phyloP scores from a whole-genome alignment of 2,113 vertebrate genomes.

The Clarias magur region DNA sequence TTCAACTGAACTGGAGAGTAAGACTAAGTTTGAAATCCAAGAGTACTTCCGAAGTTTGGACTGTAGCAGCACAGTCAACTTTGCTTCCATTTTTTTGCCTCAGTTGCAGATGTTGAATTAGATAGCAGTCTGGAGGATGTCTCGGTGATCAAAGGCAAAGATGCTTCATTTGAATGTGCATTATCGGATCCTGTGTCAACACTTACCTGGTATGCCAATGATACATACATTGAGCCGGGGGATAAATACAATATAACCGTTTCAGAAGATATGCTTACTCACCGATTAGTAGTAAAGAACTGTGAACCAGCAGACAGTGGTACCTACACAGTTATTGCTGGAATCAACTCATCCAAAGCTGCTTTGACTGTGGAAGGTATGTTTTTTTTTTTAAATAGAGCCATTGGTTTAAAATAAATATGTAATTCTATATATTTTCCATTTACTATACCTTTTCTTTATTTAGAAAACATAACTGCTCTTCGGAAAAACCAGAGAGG shows the following conservation, averaged over 20 bases:
- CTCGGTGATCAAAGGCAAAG: constrained; percentile 67
- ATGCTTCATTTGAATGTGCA: constrained; percentile 75
- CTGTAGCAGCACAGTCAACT: not conserved
- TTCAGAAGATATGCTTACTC: constrained; percentile 79
- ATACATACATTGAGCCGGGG: constrained; percentile 62
- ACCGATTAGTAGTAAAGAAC: constrained; percentile 75
- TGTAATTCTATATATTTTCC: not conserved
- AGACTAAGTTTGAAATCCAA: not conserved
- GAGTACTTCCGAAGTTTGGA: not conserved
- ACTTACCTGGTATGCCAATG: constrained; percentile 76
- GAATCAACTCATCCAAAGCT: constrained; percentile 75
- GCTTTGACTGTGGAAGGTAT: constrained; percentile 81
- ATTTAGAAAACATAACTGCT: constrained; percentile 55
- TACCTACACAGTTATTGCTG: constrained; percentile 74
- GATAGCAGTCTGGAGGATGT: constrained; percentile 62
- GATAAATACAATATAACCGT: constrained; percentile 75
- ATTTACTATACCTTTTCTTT: not conserved
- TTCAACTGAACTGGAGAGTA: constrained; percentile 78
- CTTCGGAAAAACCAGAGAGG: constrained; percentile 39
- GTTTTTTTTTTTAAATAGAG: constrained; percentile 32
- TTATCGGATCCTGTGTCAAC: constrained; percentile 73
- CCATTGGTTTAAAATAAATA: not conserved
- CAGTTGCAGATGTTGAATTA: constrained; percentile 79
- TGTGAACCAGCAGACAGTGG: constrained; percentile 72
- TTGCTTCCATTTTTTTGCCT: constrained; percentile 3